Evolutionary conservation across 1,140 invertebrate species (phyloP).

Genomic region (Chironomus striatipennis): DNA sequence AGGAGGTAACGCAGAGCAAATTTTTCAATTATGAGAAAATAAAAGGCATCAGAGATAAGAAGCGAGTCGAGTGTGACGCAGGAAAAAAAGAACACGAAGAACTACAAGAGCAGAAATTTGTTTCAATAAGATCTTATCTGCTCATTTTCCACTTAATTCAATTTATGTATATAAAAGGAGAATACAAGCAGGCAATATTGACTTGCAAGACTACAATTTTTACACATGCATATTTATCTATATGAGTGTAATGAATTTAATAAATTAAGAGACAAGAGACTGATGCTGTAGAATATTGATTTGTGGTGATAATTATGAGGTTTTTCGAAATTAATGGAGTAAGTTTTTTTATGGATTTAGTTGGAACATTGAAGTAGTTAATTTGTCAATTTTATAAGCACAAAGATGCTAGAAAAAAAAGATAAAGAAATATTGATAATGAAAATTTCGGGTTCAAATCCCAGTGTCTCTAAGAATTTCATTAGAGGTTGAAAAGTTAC

Average conservation of each 20-base stretch:
- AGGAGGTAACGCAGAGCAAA: neutral
- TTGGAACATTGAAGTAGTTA: too few relatives aligned
- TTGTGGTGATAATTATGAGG: too few relatives aligned
- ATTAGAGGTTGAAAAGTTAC: too few relatives aligned
- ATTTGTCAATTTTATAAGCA: too few relatives aligned
- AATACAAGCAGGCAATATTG: neutral
- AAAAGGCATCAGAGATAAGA: neutral
- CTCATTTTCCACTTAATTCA: conserved; percentile 22
- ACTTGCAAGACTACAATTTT: neutral
- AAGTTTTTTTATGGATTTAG: too few relatives aligned
- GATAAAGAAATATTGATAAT: too few relatives aligned
- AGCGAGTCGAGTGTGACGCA: neutral
- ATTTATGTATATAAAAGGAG: neutral
- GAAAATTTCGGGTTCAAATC: too few relatives aligned
- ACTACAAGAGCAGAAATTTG: conserved; percentile 20
- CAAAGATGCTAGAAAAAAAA: too few relatives aligned
- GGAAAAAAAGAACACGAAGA: neutral
- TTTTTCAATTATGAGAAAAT: neutral
- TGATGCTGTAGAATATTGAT: neutral
- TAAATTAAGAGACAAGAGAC: neutral
- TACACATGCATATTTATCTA: too few relatives aligned
- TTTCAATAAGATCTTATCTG: conserved; percentile 20
- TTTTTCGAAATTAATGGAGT: too few relatives aligned
- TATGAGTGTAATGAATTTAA: too few relatives aligned
- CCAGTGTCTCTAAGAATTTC: too few relatives aligned